A percentile compares a stretch with the other conserved stretches of the same genome.
Conservation (phyloP, 2,113 vertebrate genomes). For the Collichthys lucidus region DNA sequence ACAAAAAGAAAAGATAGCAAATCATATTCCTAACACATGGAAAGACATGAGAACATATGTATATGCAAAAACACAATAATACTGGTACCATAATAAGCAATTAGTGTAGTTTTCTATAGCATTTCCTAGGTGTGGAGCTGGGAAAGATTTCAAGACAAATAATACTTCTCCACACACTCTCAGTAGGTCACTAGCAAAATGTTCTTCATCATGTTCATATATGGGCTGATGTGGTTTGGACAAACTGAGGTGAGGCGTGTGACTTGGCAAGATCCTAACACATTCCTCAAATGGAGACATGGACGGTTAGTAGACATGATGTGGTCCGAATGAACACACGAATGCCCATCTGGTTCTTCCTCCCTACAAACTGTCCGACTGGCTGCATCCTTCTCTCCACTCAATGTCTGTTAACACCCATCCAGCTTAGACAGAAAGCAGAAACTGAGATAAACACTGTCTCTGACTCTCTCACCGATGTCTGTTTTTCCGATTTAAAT, state of each 20-base stretch:
- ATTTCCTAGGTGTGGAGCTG: not conserved
- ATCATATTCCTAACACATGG: too few relatives aligned
- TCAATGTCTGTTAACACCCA: not conserved
- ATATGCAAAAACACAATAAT: not conserved
- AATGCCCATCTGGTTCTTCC: not conserved
- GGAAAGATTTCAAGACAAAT: not conserved
- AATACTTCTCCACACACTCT: not conserved
- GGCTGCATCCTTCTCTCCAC: not conserved
- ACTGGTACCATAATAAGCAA: not conserved
- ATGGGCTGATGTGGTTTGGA: constrained; percentile 36
- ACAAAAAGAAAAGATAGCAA: not conserved
- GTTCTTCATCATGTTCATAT: not conserved
- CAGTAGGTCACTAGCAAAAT: not conserved
- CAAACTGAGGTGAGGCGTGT: constrained; percentile 44
- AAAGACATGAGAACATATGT: too few relatives aligned
- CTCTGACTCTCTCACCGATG: not conserved
- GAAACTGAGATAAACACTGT: constrained; percentile 7
- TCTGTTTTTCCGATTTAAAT: not conserved
- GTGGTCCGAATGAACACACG: constrained; percentile 13
- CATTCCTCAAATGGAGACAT: constrained; percentile 53
- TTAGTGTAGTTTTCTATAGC: not conserved
- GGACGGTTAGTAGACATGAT: constrained; percentile 31
- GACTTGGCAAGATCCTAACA: constrained; percentile 42
- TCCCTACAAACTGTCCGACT: not conserved
- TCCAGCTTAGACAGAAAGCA: constrained; percentile 6